Base-by-base conservation (phyloP, 2,888 invertebrate genomes). In the Steinernema hermaphroditum region DNA sequence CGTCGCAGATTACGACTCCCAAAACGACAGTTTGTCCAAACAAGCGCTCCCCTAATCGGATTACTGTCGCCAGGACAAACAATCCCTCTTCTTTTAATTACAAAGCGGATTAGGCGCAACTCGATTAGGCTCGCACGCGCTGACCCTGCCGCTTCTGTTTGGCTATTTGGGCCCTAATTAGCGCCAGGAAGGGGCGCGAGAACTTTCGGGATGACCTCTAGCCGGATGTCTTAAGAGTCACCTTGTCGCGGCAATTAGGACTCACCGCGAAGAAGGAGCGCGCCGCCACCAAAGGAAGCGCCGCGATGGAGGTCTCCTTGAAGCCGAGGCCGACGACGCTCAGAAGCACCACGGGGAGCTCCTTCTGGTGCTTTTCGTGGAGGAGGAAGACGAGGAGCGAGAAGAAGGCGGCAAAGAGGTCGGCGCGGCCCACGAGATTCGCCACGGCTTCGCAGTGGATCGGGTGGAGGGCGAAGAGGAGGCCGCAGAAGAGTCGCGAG, bases 381-480 rank as follows among this genome's bases (percentile, higher is more conserved):
- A 34, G 19, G 41, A 68, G 72, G 62, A 70, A 29, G 32, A 72
- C 74, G 14, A 75, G 54, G n/a, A 79, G 70, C 4, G 94, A 94
- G 88, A 94, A 92, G 83, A 94, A 91, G 87, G 94, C 94, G 16
- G 95, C 93, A 32, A 94, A 92, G 54, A 96, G 90, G 88, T 97
- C 97, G 1, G 96, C 96, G 73, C 96, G 90, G 0, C 97, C 97
- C 16, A 97, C 96, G 69, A 95, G 91, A 29, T 94, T 77, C 19
- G 83, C 77, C 1, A 85, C 74, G 83, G 96, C 95, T 88, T 97
- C 97, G 2, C 94, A 93, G 89, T 96, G 96, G 83, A 97, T 92
- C 16, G 96, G 96, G 89, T 97, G 96, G 0, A 92, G 92, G 41
- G 96, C 94, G 87, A 97, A 97, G 49, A 94, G 90, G 9, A 94